Percentiles rank a stretch among this genome's conserved stretches.
Conservation (phyloP, 2,113 vertebrate genomes). For the Macheiramphus alcinus region DNA sequence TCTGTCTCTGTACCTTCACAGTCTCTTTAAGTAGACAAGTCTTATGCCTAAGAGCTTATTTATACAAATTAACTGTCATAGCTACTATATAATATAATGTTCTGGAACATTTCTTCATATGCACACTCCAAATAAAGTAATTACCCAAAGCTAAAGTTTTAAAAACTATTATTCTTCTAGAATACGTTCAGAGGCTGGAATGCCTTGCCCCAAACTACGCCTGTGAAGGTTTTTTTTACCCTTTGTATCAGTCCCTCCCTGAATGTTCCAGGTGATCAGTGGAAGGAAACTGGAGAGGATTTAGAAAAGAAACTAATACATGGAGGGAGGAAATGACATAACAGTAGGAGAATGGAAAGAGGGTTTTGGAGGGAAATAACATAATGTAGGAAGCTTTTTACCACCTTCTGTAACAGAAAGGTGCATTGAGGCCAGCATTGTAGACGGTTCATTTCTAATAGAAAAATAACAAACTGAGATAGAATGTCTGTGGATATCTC, state of each 20-base stretch:
- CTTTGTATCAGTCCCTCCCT: not conserved
- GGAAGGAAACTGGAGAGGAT: not conserved
- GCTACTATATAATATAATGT: not conserved
- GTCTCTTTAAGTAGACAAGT: not conserved
- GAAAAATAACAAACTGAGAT: not conserved
- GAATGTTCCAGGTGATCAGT: not conserved
- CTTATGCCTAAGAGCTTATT: not conserved
- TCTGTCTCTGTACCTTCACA: not conserved
- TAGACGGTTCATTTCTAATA: not conserved
- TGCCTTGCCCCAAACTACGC: not conserved
- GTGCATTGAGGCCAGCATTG: not conserved
- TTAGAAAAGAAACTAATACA: not conserved
- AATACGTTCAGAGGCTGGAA: not conserved
- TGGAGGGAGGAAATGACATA: not conserved
- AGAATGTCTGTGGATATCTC: not conserved
- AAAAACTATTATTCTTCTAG: not conserved
- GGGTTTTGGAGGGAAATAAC: not conserved
- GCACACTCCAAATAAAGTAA: not conserved
- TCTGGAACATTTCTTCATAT: not conserved
- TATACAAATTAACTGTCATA: not conserved
- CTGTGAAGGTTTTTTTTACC: not conserved
- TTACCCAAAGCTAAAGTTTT: not conserved
- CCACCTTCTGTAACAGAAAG: not conserved
- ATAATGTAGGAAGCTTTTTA: not conserved
- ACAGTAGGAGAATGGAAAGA: not conserved